Base-by-base conservation (phyloP, 2,113 vertebrate species). In the Glaucomys volans region DNA sequence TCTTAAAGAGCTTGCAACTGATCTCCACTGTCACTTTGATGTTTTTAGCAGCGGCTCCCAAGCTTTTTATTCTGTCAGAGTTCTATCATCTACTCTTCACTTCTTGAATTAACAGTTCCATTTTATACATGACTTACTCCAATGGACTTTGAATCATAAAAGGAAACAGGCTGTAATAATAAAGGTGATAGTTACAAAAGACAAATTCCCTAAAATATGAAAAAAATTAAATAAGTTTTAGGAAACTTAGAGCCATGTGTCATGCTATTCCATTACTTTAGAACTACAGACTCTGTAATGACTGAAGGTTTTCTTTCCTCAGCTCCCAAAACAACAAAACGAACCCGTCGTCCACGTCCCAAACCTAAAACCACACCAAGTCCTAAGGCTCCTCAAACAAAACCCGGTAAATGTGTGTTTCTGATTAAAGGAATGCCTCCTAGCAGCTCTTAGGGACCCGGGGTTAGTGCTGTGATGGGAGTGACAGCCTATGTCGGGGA, bases 371-470 rank as follows among this genome's bases (percentile, higher is more conserved):
- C 97, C 88, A 93, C 96, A 96, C 92, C 93, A 87, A 97, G 94
- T 96, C 90, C 98, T 96, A 96, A 96, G 86, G 90, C 87, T 67
- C 93, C 98, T 94, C 98, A 98, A 47, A 95, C 44, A n/a, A 97
- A 96, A 98, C 94, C 74, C 82, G 98, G 98, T 99, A 99, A 99
- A 98, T 96, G 83, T 91, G 22, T 93, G 96, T 95, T 97, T 88
- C 75, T 79, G 35, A 4, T 26, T 82, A 82, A 66, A 82, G 64
- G 35, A 52, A 13, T 54, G 22, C 16, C 16, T 89, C 57, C n/a
- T 54, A 14, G 42, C 5, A n/a, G 57, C 11, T 80, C 28, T 20
- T 26, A 74, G 16, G 42, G 50, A 64, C 11, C 52, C 10, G 0
- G 37, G 40, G 2, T 75, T 28, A n/a, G 35, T 17, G 42, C 40